Conservation (phyloP, 2,797 vertebrate species). For the Lepidocolaptes lacrymiger region DNA sequence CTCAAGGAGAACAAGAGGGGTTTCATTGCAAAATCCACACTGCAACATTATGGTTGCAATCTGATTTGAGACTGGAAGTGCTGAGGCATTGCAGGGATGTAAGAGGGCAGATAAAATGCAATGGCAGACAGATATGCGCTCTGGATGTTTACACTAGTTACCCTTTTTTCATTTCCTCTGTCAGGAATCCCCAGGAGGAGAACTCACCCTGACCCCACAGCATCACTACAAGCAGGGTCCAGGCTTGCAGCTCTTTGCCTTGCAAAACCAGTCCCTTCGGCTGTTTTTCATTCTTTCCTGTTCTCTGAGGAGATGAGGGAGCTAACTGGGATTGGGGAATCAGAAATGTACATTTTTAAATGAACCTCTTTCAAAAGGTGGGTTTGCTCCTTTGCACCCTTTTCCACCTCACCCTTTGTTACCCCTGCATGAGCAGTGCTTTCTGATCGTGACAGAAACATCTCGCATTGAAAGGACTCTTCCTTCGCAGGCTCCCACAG, state of each 20-base stretch:
- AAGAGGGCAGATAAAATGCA: background rate
- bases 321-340: background rate
- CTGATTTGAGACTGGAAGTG: background rate
- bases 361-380: background rate
- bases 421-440: accelerated
- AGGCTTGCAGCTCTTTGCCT: background rate
- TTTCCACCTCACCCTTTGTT: background rate
- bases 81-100: background rate
- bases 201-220: background rate
- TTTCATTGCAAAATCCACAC: accelerated
- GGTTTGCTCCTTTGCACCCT: background rate
- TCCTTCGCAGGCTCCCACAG: background rate
- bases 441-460: background rate
- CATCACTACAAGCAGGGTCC: background rate
- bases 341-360: background rate
- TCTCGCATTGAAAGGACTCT: background rate
- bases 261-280: accelerated
- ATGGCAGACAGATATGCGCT: background rate
- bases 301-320: background rate
- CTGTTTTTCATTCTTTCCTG: background rate
- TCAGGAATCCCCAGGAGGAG: background rate
- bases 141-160: background rate
- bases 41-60: background rate
- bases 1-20: background rate
- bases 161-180: background rate